These are phyloP conservation scores for Drosophila paulistorum DNA, from an alignment of 1,140 invertebrate genomes.

Conservation along the genomic window DNA sequence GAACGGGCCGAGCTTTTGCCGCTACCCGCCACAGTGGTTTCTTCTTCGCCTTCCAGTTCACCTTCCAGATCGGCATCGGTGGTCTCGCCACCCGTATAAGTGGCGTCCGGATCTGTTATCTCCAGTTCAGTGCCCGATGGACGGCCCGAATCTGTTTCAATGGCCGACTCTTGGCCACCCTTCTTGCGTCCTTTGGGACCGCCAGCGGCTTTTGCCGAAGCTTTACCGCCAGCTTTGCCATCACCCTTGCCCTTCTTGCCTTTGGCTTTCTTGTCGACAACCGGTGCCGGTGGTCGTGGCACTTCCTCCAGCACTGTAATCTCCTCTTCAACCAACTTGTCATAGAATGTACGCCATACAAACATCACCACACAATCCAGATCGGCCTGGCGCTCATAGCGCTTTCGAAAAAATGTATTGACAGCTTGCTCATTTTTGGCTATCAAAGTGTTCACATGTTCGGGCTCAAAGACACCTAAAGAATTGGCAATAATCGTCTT, in stretches of 20 bases:
- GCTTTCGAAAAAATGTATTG: slow-evolving; percentile 76
- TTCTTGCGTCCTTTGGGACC: slow-evolving; percentile 60
- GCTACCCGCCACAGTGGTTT: slow-evolving; percentile 57
- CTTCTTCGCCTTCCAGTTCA: slow-evolving; percentile 60
- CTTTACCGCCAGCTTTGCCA: slow-evolving; percentile 50
- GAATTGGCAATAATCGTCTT: slow-evolving; percentile 71
- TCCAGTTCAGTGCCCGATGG: slow-evolving; percentile 25
- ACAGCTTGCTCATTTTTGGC: slow-evolving; percentile 52
- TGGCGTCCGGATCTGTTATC: slow-evolving; percentile 26
- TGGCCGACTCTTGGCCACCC: slow-evolving; percentile 65
- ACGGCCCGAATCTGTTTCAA: slow-evolving; percentile 12
- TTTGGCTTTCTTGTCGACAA: slow-evolving; percentile 70
- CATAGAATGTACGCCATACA: slow-evolving; percentile 85
- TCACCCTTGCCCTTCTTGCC: slow-evolving; percentile 73
- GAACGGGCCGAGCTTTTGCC: slow-evolving; percentile 64
- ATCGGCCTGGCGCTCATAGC: slow-evolving; percentile 81
- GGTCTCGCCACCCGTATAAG: slow-evolving; percentile 50
- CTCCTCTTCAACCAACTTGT: slow-evolving; percentile 85
- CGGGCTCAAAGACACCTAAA: slow-evolving; percentile 74
- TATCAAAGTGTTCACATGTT: slow-evolving; percentile 65
- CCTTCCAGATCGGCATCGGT: slow-evolving; percentile 52
- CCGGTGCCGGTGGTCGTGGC: slow-evolving; percentile 41
- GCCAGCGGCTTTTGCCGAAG: slow-evolving; percentile 21
- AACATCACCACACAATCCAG: slow-evolving; percentile 83
- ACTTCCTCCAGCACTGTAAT: slow-evolving; percentile 85